phyloP scores from a whole-genome alignment of 2,797 vertebrate genomes.

The Lithobates sylvaticus region DNA sequence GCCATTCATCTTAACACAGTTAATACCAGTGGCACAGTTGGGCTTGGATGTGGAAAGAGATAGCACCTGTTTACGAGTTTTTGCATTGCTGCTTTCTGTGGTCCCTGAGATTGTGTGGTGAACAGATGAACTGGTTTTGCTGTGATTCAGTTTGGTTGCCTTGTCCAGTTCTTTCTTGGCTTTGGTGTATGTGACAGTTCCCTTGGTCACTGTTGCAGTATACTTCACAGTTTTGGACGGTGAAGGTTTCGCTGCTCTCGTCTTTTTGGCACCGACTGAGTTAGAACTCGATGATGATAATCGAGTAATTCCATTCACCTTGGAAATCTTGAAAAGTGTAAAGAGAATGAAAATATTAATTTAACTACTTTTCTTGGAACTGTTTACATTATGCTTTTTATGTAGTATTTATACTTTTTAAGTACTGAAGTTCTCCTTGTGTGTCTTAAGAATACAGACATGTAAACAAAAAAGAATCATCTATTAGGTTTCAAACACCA shows the following conservation, averaged over 20 bases:
- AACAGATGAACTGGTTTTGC: slow-evolving; percentile 90
- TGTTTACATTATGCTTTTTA: no score
- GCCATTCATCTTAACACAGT: slow-evolving; percentile 87
- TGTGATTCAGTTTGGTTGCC: slow-evolving; percentile 98
- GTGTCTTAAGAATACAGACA: no score
- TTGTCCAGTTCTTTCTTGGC: slow-evolving; percentile 99
- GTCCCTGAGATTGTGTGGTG: slow-evolving; percentile 97
- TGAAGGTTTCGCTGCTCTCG: slow-evolving; percentile 93
- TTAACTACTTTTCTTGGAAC: no score
- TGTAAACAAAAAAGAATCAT: no score
- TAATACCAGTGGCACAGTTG: slow-evolving; percentile 77
- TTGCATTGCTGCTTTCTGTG: slow-evolving; percentile 99
- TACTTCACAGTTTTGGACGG: slow-evolving; percentile 99
- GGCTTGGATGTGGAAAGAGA: slow-evolving; percentile 90
- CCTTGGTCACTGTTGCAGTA: slow-evolving; percentile 98
- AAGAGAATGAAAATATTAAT: not conserved
- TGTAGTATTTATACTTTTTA: no score
- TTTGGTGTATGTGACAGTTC: slow-evolving; percentile 99
- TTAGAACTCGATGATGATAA: slow-evolving; percentile 84
- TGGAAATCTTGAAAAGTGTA: slow-evolving; percentile 83
- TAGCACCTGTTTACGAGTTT: slow-evolving; percentile 99
- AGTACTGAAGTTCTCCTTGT: no score
- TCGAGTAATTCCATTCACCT: slow-evolving; percentile 93
- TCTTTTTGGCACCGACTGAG: slow-evolving; percentile 94
- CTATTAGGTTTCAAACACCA: no score